Conservation (phyloP, 2,797 vertebrate genomes). For the Danio tinwini region DNA sequence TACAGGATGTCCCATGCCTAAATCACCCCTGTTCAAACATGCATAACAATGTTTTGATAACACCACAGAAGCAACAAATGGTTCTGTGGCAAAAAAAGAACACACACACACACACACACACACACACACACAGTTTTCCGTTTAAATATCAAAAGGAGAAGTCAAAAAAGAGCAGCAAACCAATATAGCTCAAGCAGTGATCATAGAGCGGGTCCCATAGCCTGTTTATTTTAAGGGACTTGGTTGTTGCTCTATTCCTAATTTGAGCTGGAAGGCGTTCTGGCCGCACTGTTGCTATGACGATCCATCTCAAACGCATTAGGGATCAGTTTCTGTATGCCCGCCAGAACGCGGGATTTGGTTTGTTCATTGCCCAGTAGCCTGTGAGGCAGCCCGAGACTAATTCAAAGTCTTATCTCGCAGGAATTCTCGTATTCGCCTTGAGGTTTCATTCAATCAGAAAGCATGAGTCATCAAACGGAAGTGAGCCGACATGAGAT, state of each 20-base stretch:
- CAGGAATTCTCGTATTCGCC: slow-evolving; percentile 30
- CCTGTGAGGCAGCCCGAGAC: slow-evolving; percentile 23
- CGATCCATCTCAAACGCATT: slow-evolving; percentile 52
- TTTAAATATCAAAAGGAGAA: background rate
- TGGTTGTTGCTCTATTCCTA: slow-evolving; percentile 40
- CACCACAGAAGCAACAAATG: background rate
- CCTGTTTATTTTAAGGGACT: slow-evolving; percentile 47
- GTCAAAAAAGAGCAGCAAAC: background rate
- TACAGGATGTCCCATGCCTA: background rate
- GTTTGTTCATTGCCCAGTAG: slow-evolving; percentile 34
- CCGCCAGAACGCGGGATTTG: slow-evolving; percentile 53
- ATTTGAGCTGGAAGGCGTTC: slow-evolving; percentile 45
- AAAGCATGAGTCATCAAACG: slow-evolving; percentile 41
- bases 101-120: background rate
- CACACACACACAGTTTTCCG: background rate
- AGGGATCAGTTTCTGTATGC: slow-evolving; percentile 51
- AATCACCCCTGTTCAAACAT: slow-evolving; percentile 2
- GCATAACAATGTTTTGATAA: background rate
- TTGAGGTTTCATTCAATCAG: slow-evolving; percentile 15
- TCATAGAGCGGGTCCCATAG: background rate
- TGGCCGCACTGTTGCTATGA: slow-evolving; percentile 57
- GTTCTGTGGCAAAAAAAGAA: background rate
- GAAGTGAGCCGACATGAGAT: background rate
- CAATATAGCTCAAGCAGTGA: background rate
- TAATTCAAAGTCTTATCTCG: slow-evolving; percentile 31